A percentile compares a stretch with the other conserved stretches of the same genome.
Conservation (phyloP, 2,888 invertebrate species). For the Lordiphosa fenestrarum region DNA sequence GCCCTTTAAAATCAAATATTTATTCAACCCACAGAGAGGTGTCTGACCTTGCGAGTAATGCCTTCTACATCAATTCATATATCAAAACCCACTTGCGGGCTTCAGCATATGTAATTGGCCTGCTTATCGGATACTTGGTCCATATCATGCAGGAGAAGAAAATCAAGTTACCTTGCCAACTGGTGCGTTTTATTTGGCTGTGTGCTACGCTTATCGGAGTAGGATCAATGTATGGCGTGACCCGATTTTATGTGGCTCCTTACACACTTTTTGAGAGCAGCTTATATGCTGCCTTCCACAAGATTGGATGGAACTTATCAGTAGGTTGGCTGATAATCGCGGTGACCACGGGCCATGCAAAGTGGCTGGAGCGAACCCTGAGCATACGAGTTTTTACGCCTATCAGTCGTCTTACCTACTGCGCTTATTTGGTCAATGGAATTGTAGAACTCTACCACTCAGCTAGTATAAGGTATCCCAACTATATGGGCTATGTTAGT, state of each 20-base stretch:
- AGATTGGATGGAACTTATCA: slow-evolving; percentile 85
- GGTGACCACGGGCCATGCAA: slow-evolving; percentile 85
- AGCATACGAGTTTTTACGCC: neutral
- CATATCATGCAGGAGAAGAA: slow-evolving; percentile 82
- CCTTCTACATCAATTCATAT: slow-evolving; percentile 84
- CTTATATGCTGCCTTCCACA: slow-evolving; percentile 85
- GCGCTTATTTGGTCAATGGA: slow-evolving; percentile 87
- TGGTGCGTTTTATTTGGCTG: slow-evolving; percentile 66
- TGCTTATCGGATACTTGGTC: slow-evolving; percentile 85
- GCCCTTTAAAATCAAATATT: neutral
- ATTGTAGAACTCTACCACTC: slow-evolving; percentile 85
- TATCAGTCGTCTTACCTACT: slow-evolving; percentile 83
- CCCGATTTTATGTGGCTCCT: slow-evolving; percentile 84
- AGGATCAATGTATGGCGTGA: slow-evolving; percentile 84
- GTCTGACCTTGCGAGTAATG: slow-evolving; percentile 83
- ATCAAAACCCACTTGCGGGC: slow-evolving; percentile 89
- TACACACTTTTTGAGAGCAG: slow-evolving; percentile 84
- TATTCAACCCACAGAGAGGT: slow-evolving; percentile 54
- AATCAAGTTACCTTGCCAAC: neutral
- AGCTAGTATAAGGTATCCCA: slow-evolving; percentile 83
- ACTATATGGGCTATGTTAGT: slow-evolving; percentile 83
- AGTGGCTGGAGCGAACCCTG: slow-evolving; percentile 73
- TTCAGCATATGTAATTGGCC: slow-evolving; percentile 85
- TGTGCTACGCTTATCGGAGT: slow-evolving; percentile 80
- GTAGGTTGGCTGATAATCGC: slow-evolving; percentile 86